These are phyloP conservation scores for Ondatra zibethicus DNA, from an alignment of 2,113 vertebrate species.

Conservation along the genomic window DNA sequence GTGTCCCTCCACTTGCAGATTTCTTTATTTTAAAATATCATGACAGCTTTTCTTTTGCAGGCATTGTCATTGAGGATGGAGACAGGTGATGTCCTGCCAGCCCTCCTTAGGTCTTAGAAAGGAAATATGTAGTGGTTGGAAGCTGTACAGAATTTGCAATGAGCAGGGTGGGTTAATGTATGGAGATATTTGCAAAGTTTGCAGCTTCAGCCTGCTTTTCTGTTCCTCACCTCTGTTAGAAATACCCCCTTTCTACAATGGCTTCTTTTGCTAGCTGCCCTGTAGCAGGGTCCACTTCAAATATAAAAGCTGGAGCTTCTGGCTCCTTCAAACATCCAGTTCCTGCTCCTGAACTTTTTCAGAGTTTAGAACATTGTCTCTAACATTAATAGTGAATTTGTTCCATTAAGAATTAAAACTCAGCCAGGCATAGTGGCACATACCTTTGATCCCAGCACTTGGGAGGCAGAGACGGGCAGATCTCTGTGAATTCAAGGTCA, in stretches of 20 bases:
- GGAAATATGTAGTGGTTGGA: neutral
- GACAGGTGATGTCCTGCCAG: neutral
- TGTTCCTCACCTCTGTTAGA: neutral
- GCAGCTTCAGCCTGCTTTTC: neutral
- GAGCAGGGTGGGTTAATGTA: neutral
- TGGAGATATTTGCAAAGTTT: neutral
- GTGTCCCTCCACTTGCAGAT: neutral
- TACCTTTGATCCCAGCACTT: neutral
- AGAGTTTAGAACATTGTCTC: neutral
- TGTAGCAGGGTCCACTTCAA: neutral
- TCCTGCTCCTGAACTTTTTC: neutral
- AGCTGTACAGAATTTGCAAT: neutral
- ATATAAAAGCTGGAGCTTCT: neutral
- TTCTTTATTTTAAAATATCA: neutral
- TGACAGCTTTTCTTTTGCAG: neutral
- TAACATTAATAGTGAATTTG: constrained; percentile 23
- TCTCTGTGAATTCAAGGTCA: neutral
- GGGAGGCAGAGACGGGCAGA: neutral
- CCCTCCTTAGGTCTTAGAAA: neutral
- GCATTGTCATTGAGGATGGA: neutral
- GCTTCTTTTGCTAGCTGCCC: neutral
- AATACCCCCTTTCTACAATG: neutral
- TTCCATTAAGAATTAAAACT: constrained; percentile 51
- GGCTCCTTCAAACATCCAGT: neutral
- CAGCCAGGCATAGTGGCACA: neutral